Evolutionary conservation across 2,888 invertebrate species (phyloP), one percentile per base, ranked within the genome.

Genomic region (Acleris cristana): DNA sequence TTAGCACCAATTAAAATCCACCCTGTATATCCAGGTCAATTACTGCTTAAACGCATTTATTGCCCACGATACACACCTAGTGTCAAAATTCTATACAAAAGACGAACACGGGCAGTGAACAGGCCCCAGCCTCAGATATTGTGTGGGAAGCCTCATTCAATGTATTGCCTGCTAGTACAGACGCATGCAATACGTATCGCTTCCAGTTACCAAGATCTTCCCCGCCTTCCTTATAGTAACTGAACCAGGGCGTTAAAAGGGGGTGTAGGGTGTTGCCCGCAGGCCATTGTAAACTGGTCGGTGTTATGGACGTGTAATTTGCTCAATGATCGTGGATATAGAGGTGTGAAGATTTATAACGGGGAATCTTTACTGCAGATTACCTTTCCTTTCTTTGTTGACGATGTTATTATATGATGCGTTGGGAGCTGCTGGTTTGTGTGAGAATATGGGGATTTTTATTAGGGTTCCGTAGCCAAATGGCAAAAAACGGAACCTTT

Each of bases 91-190:
- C 4, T 3, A 40, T 40, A 40, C 14, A 14, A 40, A 40, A 40
- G 40, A 4, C 40, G 40, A 14, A 3, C 40, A 40, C 14, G 40
- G 40, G 40, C 14, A 40, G 40, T 14, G 14, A 71, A 69, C 70
- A 68, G 57, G 60, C 73, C 73, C 70, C 72, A 68, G 70, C 65
- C 70, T 69, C 66, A 30, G 69, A 73, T 69, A 74, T 80, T 80
- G 78, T 80, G 69, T 65, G 64, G 63, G 71, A 65, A 45, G 62
- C 71, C 70, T 73, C 67, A 76, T 80, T 79, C 75, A 74, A 69
- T 71, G 75, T 75, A 77, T 78, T 79, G 78, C 79, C 73, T 71
- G 71, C 68, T 62, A 71, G 67, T 57, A 63, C 73, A 76, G 78
- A 76, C 77, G 78, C 72, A 63, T 73, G 73, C 75, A 75, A 75